Conservation (phyloP, 2,797 vertebrate species). For the Dromococcyx pavoninus region DNA sequence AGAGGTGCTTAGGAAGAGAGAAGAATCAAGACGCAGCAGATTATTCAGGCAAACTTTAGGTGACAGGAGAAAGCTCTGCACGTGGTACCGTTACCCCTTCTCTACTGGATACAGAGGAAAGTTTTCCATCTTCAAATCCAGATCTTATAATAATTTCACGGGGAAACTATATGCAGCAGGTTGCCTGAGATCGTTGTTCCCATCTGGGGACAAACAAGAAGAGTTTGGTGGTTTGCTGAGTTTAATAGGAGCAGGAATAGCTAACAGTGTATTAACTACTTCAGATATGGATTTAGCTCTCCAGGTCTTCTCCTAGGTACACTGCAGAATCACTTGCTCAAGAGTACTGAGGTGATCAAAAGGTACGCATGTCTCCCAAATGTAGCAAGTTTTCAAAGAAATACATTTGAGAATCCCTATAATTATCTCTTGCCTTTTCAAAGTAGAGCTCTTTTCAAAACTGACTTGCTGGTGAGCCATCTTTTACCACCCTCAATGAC, state of each 20-base stretch:
- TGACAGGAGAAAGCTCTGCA: not conserved
- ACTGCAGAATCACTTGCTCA: not conserved
- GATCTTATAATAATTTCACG: not conserved
- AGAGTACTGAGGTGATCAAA: not conserved
- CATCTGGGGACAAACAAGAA: not conserved
- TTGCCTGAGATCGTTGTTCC: not conserved
- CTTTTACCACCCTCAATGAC: not conserved
- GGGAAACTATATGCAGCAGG: not conserved
- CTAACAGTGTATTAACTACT: not conserved
- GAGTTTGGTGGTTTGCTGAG: not conserved
- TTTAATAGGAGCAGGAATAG: not conserved
- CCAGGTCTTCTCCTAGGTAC: not conserved
- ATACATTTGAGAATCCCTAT: not conserved
- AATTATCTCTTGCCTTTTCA: not conserved
- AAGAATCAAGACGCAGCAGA: not conserved
- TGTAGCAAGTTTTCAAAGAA: not conserved
- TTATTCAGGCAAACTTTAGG: not conserved
- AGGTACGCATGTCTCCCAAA: not conserved
- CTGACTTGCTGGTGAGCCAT: not conserved
- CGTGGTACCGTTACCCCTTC: not conserved
- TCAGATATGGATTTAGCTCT: not conserved
- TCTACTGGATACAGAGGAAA: not conserved
- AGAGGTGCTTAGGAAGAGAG: not conserved
- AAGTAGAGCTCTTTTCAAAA: not conserved
- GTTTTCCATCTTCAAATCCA: not conserved